Percentiles rank a stretch among this genome's conserved stretches.
Evolutionary conservation across 2,797 vertebrate genomes (phyloP).

Genomic region (Schizothorax lantsangensis): DNA sequence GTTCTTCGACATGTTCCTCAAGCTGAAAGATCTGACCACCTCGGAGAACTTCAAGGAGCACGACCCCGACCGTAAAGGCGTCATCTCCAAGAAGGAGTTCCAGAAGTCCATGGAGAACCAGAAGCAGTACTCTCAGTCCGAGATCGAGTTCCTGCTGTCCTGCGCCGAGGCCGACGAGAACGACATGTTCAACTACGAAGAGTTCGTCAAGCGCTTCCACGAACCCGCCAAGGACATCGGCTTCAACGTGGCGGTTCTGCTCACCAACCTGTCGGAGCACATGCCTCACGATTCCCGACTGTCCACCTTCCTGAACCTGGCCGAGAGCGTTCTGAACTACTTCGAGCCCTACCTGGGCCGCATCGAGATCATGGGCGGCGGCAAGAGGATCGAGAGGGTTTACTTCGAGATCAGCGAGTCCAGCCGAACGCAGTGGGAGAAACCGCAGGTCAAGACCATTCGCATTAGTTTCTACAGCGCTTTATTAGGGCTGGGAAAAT

Average conservation of each 20-base stretch:
- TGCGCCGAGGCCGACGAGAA: slow-evolving; percentile 97
- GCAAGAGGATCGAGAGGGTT: slow-evolving; percentile 96
- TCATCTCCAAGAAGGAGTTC: slow-evolving; percentile 98
- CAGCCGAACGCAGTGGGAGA: slow-evolving; percentile 98
- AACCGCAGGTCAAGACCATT: slow-evolving; percentile 87
- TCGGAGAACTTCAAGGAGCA: slow-evolving; percentile 96
- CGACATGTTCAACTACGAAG: slow-evolving; percentile 95
- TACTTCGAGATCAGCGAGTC: slow-evolving; percentile 99
- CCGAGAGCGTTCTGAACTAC: slow-evolving; percentile 96
- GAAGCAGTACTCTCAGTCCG: slow-evolving; percentile 95
- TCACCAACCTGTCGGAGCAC: slow-evolving; percentile 97
- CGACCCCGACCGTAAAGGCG: slow-evolving; percentile 92
- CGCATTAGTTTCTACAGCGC: no score
- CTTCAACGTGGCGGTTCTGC: slow-evolving; percentile 94
- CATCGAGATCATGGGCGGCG: slow-evolving; percentile 98
- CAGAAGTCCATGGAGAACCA: slow-evolving; percentile 99
- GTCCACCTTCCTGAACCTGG: slow-evolving; percentile 88
- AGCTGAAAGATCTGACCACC: slow-evolving; percentile 95
- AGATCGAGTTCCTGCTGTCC: slow-evolving; percentile 96
- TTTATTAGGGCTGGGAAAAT: neutral
- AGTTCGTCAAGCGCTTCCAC: slow-evolving; percentile 96
- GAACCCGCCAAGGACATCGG: slow-evolving; percentile 98
- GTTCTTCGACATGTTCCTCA: slow-evolving; percentile 99
- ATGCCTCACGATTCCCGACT: slow-evolving; percentile 96
- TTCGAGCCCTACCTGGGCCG: slow-evolving; percentile 95